Percentiles rank a stretch among this genome's conserved stretches.
Evolutionary conservation across 2,888 invertebrate species (phyloP).

Genomic region (Piscicola geometra): DNA sequence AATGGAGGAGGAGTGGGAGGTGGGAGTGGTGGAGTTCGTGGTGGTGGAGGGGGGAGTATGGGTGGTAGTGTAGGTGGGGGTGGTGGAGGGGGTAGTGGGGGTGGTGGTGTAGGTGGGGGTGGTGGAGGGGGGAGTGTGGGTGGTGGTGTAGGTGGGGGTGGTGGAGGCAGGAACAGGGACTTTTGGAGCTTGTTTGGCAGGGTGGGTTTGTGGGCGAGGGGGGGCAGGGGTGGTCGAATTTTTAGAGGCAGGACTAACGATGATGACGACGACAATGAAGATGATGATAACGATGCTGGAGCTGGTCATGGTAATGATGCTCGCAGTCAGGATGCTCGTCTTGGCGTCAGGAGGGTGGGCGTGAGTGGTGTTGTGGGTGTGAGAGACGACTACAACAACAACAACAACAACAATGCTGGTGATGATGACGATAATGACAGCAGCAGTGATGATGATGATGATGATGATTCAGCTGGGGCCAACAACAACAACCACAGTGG

Average conservation of each 20-base stretch:
- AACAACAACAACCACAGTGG: neutral
- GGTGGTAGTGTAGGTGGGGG: neutral
- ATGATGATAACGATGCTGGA: neutral
- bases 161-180: neutral
- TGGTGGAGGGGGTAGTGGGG: neutral
- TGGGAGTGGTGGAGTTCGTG: too few species aligned
- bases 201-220: neutral
- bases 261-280: neutral
- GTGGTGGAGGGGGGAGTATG: neutral
- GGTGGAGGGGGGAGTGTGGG: neutral
- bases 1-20: neutral
- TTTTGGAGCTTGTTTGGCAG: neutral
- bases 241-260: neutral
- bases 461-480: neutral
- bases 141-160: neutral
- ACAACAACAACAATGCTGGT: neutral
- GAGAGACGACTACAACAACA: neutral
- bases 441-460: neutral
- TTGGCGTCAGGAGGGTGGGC: neutral
- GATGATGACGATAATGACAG: neutral
- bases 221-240: neutral
- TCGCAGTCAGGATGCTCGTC: conserved; percentile 20
- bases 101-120: neutral
- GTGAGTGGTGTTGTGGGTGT: neutral
- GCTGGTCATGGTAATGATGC: neutral